These are phyloP conservation scores for Ganaspis brasiliensis DNA, from an alignment of 2,888 invertebrate genomes.

Conservation along the genomic window DNA sequence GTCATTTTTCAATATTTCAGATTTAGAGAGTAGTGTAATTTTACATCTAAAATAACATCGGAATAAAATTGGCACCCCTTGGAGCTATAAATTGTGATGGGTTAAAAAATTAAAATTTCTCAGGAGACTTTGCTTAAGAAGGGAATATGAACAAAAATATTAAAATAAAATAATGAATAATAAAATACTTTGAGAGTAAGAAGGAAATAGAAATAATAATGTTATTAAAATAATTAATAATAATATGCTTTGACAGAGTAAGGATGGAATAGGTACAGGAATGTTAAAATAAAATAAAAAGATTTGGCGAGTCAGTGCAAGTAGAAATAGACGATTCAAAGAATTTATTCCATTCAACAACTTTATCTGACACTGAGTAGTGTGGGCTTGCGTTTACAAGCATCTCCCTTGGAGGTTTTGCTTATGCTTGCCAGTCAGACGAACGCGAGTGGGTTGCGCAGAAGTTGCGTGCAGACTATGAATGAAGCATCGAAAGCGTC, in stretches of 20 bases:
- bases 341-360: slow-evolving; percentile 22
- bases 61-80: no score
- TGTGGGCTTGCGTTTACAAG: slow-evolving; percentile 25
- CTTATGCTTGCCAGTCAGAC: slow-evolving; percentile 22
- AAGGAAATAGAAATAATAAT: no score
- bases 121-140: no score
- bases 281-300: slow-evolving; percentile 43
- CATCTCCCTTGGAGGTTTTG: slow-evolving; percentile 10
- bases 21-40: no score
- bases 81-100: no score
- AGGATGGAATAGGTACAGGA: slow-evolving; percentile 48
- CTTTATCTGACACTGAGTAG: slow-evolving; percentile 14
- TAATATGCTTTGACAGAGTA: slow-evolving; percentile 34
- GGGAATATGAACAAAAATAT: no score
- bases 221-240: no score
- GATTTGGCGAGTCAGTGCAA: slow-evolving; percentile 56
- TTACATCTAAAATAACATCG: no score
- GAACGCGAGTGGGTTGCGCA: slow-evolving; percentile 36
- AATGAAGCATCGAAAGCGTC: slow-evolving; percentile 61
- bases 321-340: slow-evolving; percentile 48
- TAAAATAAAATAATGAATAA: no score
- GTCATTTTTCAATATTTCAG: no score
- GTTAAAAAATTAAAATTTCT: no score
- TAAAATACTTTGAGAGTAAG: no score
- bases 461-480: slow-evolving; percentile 52